A percentile compares a stretch with the other conserved stretches of the same genome.
phyloP scores from a whole-genome alignment of 2,113 vertebrate species.

The Rutilus rutilus region DNA sequence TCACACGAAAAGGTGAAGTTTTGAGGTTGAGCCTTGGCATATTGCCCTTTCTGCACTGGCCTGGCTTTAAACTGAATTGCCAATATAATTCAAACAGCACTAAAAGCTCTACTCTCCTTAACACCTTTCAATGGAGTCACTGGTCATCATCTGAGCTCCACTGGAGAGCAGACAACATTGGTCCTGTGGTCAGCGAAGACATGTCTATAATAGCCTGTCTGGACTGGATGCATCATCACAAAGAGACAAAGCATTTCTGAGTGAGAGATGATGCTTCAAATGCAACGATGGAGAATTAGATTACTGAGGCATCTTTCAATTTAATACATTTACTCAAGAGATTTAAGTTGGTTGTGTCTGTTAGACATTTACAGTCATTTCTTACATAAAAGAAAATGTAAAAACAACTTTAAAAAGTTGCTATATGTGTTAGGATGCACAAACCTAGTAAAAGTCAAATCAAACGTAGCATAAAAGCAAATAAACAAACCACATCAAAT shows the following conservation, averaged over 20 bases:
- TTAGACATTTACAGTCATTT: neutral
- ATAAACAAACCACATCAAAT: neutral
- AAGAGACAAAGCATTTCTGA: neutral
- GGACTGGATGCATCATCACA: constrained; percentile 2
- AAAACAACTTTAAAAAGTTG: neutral
- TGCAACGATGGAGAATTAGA: neutral
- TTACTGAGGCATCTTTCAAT: constrained; percentile 5
- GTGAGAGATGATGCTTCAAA: neutral
- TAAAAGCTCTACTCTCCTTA: constrained; percentile 19
- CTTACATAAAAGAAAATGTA: neutral
- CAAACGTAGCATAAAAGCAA: neutral
- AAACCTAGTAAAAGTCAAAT: neutral
- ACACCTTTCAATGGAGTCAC: constrained; percentile 19
- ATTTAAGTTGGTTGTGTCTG: neutral
- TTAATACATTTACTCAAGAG: neutral
- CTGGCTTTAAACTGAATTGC: constrained; percentile 18
- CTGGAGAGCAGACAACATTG: neutral
- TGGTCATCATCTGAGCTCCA: constrained; percentile 27
- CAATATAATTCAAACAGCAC: constrained; percentile 5
- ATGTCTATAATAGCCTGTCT: constrained; percentile 21
- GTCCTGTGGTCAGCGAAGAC: constrained; percentile 2
- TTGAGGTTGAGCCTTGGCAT: constrained; percentile 10
- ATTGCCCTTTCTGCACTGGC: constrained; percentile 7
- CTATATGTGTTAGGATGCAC: neutral
- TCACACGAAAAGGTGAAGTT: constrained; percentile 10